Conservation (phyloP, 2,888 invertebrate species). For the Lumbricus terrestris region DNA sequence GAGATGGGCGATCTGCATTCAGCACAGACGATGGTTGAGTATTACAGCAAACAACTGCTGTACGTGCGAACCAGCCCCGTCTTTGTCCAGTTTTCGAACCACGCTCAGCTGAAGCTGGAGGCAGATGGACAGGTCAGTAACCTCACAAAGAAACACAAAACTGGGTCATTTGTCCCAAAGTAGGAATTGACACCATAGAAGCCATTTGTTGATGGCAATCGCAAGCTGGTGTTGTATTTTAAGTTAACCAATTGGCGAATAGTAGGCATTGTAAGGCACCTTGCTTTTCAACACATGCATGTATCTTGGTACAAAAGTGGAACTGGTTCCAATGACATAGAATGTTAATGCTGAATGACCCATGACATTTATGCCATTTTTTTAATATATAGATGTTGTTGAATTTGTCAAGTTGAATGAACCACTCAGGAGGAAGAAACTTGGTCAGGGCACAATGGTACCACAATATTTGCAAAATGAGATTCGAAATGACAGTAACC, state of each 20-base stretch:
- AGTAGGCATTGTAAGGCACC: neutral
- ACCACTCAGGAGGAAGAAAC: neutral
- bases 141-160: neutral
- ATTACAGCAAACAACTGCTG: neutral
- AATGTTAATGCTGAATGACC: no score
- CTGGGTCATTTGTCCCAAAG: neutral
- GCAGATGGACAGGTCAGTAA: neutral
- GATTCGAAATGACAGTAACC: neutral
- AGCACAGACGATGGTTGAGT: slow-evolving; percentile 7
- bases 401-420: neutral
- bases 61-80: neutral
- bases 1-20: neutral
- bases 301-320: no score
- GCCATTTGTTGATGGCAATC: neutral
- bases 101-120: slow-evolving; percentile 4
- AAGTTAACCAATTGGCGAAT: neutral
- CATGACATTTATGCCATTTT: no score
- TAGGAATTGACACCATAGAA: neutral
- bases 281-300: no score
- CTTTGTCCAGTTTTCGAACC: neutral
- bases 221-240: neutral
- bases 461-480: neutral
- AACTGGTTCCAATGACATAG: no score
- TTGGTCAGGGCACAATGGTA: neutral
- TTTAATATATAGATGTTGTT: no score